Evolutionary conservation across 2,797 vertebrate species (phyloP).

Genomic region (Antrozous pallidus): DNA sequence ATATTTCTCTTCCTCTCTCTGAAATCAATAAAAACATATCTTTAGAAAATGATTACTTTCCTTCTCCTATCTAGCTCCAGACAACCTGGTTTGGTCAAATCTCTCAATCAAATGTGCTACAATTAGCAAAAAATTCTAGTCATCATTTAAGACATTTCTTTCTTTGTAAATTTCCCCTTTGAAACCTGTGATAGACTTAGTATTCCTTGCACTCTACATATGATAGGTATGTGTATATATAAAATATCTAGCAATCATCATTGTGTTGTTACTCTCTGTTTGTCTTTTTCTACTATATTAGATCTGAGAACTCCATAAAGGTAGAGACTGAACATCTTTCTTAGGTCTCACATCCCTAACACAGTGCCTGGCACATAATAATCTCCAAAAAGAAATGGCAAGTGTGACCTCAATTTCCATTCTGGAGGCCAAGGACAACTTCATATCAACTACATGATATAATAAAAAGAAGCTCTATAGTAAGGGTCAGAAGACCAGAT

Average conservation of each 20-base stretch:
- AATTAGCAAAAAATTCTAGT: constrained; percentile 2
- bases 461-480: neutral
- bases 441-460: neutral
- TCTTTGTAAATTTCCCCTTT: neutral
- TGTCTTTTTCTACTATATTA: neutral
- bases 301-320: neutral
- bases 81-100: neutral
- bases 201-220: neutral
- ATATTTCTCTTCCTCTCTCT: too few relatives aligned
- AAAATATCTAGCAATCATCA: neutral
- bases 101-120: neutral
- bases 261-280: neutral
- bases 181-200: neutral
- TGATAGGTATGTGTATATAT: neutral
- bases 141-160: neutral
- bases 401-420: neutral
- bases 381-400: neutral
- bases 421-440: neutral
- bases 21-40: too few relatives aligned
- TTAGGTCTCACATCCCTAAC: neutral
- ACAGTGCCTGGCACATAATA: neutral
- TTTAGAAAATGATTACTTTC: neutral
- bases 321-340: neutral
- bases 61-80: neutral
- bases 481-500: neutral